Base-by-base conservation (phyloP, 2,888 invertebrate species). In the Nowickia ferox region DNA sequence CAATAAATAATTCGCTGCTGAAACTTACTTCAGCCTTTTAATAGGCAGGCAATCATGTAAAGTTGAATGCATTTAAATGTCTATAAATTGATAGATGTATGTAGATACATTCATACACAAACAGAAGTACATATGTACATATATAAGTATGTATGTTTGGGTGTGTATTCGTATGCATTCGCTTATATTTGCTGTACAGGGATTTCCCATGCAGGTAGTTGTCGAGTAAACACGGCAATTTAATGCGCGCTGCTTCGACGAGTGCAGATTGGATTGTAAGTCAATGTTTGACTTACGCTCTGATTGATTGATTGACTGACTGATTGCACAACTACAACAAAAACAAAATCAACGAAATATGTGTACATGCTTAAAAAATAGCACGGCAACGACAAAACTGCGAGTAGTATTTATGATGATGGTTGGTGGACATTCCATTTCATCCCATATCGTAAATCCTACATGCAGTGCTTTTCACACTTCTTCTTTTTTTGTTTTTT, bases 201-300 rank as follows among this genome's bases (percentile, higher is more conserved):
- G 42, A 57, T 83, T 86, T 83, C 65, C 69, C 82, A 71, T 86
- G 82, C 78, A 86, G 85, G 87, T 87, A 80, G 89, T 80, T 80
- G 80, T 46, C 84, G 89, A 89, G 91, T 91, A 91, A 91, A 91
- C 90, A 91, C 89, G 90, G 89, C 91, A 90, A 91, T 91, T 87
- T 91, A 91, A 91, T 91, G 91, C 91, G 91, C 90, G 91, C 89
- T 90, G 91, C 87, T 84, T 84, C 79, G 81, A 74, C 83, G 79
- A 83, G 83, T 86, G 86, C 86, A 86, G 83, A 86, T 86, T 86
- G 87, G 90, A 91, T 91, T 91, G 91, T 89, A 89, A 90, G 91
- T 90, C 90, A 91, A 91, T 91, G 91, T 91, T 91, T 91, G 90
- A 90, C 90, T 91, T 91, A 91, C 90, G 91, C 90, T 91, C 91